Evolutionary conservation across 2,888 invertebrate species (phyloP).

Genomic region (Aleiodes leptofemur): DNA sequence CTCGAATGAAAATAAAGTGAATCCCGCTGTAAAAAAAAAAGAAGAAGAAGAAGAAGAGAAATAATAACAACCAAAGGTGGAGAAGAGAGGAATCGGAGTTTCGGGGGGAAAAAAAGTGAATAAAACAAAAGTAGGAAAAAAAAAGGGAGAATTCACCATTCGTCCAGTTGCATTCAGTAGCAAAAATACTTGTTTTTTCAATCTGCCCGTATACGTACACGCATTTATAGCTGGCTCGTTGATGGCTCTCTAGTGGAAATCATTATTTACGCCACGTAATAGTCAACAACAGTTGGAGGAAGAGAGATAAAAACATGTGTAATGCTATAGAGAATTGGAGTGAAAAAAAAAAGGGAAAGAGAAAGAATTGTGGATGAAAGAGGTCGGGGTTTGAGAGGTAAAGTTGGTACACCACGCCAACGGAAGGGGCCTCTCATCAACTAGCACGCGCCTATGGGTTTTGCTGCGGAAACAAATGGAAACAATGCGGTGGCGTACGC

Average conservation of each 20-base stretch:
- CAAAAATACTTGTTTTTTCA: conserved; percentile 31
- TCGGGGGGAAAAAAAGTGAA: too few relatives aligned
- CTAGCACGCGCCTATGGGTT: conserved; percentile 26
- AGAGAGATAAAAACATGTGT: neutral
- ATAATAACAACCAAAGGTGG: neutral
- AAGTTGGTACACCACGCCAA: conserved; percentile 27
- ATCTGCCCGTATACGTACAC: conserved; percentile 16
- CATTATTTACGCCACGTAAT: conserved; percentile 43
- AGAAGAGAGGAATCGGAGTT: conserved; percentile 15
- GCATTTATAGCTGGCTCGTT: conserved; percentile 3
- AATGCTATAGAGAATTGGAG: neutral
- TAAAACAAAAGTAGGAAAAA: neutral
- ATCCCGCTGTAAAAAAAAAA: conserved; percentile 25
- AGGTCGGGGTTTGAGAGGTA: conserved; percentile 14
- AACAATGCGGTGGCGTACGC: conserved; percentile 38
- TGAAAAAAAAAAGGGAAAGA: neutral
- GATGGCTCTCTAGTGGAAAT: conserved; percentile 13
- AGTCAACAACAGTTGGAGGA: neutral
- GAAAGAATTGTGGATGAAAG: neutral
- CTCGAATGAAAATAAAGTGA: conserved; percentile 9
- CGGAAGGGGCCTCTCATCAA: conserved; percentile 38
- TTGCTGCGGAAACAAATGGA: conserved; percentile 41
- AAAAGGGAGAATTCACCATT: conserved; percentile 1
- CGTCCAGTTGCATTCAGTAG: conserved; percentile 23
- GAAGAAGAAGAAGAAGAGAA: neutral